Base-by-base conservation (phyloP, 2,888 invertebrate species). In the Oxycera nigricornis region DNA sequence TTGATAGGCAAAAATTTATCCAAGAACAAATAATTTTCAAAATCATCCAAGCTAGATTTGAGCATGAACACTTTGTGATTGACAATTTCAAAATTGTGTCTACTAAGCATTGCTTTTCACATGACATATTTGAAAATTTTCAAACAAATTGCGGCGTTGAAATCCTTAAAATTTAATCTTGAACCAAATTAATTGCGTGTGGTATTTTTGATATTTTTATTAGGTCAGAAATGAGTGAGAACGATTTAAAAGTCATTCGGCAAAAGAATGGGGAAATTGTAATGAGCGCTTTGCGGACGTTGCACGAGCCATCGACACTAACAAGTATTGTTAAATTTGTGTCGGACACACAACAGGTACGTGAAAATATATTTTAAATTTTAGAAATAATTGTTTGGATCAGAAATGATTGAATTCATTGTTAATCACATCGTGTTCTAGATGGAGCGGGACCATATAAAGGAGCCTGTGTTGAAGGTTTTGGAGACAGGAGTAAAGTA, bases 191-290 rank as follows among this genome's bases (percentile, higher is more conserved):
- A n/a, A n/a, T n/a, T n/a, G n/a, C n/a, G n/a, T n/a, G n/a, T n/a
- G n/a, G n/a, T n/a, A n/a, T n/a, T n/a, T n/a, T n/a, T n/a, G n/a
- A n/a, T n/a, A n/a, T n/a, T n/a, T n/a, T n/a, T n/a, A n/a, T n/a
- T n/a, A n/a, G n/a, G 35, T 7, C 35, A 28, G 30, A 30, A 30
- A n/a, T 30, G 30, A 22, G 30, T 14, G 22, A 4, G 6, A 30
- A 39, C 22, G 35, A 62, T 62, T 11, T 22, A 6, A 62, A 62
- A 62, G 35, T 39, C 1, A 31, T 62, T 39, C 35, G 62, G 2
- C 62, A 62, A 39, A 62, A 3, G 6, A 62, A 62, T 22, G 62
- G 62, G 6, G 62, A 62, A 35, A 35, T 62, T 35, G 62, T 62
- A 1, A 62, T 62, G 62, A 35, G 24, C 9, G 35, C 62, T 17